phyloP scores from a whole-genome alignment of 2,888 invertebrate species.

The Syritta pipiens region DNA sequence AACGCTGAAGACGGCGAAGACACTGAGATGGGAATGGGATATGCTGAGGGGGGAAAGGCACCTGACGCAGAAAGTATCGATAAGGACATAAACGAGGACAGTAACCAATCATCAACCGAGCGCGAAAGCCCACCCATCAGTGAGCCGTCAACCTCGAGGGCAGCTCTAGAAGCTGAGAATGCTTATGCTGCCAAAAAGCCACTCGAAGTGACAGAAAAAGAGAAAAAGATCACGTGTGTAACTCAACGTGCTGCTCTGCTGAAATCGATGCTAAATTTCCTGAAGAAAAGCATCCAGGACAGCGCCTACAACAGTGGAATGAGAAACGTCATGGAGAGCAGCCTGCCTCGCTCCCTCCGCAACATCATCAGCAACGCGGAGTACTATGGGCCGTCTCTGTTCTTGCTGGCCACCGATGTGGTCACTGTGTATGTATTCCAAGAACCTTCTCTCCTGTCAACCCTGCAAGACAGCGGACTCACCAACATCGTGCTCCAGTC shows the following conservation, averaged over 20 bases:
- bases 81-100: conserved; percentile 15
- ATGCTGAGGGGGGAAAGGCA: conserved; percentile 18
- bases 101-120: conserved; percentile 25
- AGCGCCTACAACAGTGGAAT: conserved; percentile 89
- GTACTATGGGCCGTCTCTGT: conserved; percentile 92
- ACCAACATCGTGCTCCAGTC: conserved; percentile 92
- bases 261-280: conserved; percentile 92
- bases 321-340: conserved; percentile 92
- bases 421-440: conserved; percentile 91
- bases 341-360: conserved; percentile 87
- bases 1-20: conserved; percentile 71
- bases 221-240: conserved; percentile 80
- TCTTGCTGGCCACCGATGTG: conserved; percentile 90
- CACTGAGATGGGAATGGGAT: conserved; percentile 58
- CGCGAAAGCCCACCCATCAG: not conserved
- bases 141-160: conserved; percentile 16
- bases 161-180: not conserved
- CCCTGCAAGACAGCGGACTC: conserved; percentile 91
- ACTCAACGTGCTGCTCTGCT: conserved; percentile 91
- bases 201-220: conserved; percentile 1
- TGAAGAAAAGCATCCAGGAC: conserved; percentile 92
- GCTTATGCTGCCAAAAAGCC: too few species aligned
- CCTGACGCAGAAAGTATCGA: conserved; percentile 20
- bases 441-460: conserved; percentile 90
- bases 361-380: conserved; percentile 93